Evolutionary conservation across 1,140 invertebrate species (phyloP).

Genomic region (Platyscapa corneri): DNA sequence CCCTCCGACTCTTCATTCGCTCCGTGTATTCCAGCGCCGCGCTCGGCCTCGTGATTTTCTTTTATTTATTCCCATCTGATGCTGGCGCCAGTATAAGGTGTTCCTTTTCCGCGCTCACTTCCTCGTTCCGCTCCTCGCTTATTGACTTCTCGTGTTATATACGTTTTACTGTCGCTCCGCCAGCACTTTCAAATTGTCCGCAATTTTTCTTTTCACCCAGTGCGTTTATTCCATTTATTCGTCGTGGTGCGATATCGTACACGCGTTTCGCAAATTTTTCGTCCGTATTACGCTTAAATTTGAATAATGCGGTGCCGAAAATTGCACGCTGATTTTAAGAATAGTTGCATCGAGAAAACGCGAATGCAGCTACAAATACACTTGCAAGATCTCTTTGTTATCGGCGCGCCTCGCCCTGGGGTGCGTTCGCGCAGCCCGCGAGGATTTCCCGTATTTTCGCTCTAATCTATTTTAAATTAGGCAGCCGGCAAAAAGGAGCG

Average conservation of each 20-base stretch:
- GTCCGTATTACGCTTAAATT: background rate
- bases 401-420: too few species aligned
- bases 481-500: too few species aligned
- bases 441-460: too few species aligned
- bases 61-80: background rate
- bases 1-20: constrained; percentile 8
- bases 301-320: background rate
- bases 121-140: background rate
- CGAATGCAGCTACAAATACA: too few species aligned
- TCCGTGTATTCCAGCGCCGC: background rate
- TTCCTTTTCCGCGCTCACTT: background rate
- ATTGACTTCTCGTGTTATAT: background rate
- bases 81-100: background rate
- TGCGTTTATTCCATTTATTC: background rate
- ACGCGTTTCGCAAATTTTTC: background rate
- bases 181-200: background rate
- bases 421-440: too few species aligned
- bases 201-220: background rate
- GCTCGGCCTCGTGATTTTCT: background rate
- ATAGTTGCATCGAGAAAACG: background rate
- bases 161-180: background rate
- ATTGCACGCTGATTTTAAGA: background rate
- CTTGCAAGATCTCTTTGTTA: too few species aligned
- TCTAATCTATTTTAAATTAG: too few species aligned
- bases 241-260: background rate